phyloP scores from a whole-genome alignment of 2,888 invertebrate species.

The Dolomedes plantarius region DNA sequence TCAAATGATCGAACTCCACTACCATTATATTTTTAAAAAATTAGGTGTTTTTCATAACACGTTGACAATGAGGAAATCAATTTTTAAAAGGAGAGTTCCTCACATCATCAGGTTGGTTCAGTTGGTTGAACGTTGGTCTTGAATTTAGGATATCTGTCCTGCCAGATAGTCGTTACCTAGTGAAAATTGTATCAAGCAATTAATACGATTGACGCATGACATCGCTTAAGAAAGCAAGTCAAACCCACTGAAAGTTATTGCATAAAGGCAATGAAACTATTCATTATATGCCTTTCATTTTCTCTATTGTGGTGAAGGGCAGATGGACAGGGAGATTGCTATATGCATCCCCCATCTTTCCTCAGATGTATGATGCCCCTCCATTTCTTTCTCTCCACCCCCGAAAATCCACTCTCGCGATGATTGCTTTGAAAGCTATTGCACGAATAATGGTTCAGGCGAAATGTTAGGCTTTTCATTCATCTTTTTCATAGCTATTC shows the following conservation, averaged over 20 bases:
- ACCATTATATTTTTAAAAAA: too few relatives aligned
- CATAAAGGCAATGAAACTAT: not conserved
- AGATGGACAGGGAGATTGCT: not conserved
- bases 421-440: conserved; percentile 31
- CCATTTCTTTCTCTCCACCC: not conserved
- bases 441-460: not conserved
- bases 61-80: too few relatives aligned
- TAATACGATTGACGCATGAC: too few relatives aligned
- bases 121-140: too few relatives aligned
- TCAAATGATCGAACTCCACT: too few relatives aligned
- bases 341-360: not conserved
- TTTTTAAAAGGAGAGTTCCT: too few relatives aligned
- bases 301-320: not conserved
- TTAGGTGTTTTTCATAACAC: too few relatives aligned
- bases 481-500: not conserved
- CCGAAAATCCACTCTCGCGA: not conserved
- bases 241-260: not conserved
- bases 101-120: too few relatives aligned
- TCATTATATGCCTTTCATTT: not conserved
- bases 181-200: too few relatives aligned
- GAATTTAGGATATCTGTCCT: too few relatives aligned
- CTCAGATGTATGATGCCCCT: not conserved
- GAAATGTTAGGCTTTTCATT: not conserved
- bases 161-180: too few relatives aligned
- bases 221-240: too few relatives aligned